phyloP scores from a whole-genome alignment of 92 coral and sea anemone species.

The Diadumene lineata region DNA sequence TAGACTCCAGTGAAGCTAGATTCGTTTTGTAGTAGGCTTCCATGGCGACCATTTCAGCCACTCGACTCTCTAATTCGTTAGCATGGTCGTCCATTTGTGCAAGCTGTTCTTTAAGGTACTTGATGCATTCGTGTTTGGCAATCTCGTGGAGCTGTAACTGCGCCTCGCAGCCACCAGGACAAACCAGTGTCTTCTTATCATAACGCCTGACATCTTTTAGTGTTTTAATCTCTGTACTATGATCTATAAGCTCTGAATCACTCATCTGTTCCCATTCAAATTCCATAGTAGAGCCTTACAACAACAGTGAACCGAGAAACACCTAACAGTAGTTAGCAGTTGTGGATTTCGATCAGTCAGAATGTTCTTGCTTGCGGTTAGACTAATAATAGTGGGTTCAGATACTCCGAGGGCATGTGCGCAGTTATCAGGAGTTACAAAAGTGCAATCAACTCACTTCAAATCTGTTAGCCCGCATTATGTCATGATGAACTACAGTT shows the following conservation, averaged over 20 bases:
- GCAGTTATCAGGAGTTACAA: neutral
- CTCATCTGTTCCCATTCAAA: constrained; percentile 38
- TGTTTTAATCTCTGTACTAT: constrained; percentile 21
- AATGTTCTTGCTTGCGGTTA: neutral
- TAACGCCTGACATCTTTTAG: constrained; percentile 85
- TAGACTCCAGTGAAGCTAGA: constrained; percentile 49
- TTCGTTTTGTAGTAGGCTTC: constrained; percentile 57
- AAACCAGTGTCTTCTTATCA: constrained; percentile 77
- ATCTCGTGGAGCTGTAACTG: constrained; percentile 64
- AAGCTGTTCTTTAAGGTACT: constrained; percentile 50
- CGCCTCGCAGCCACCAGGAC: constrained; percentile 81
- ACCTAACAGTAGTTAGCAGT: neutral
- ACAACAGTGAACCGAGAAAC: neutral
- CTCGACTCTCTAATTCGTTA: constrained; percentile 40
- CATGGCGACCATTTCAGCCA: constrained; percentile 54
- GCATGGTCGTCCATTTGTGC: constrained; percentile 42
- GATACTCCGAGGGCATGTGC: too few species aligned
- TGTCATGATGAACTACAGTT: neutral
- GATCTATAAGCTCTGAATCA: constrained; percentile 1
- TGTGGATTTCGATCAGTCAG: neutral
- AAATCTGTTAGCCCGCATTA: neutral
- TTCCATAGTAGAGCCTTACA: constrained; percentile 16
- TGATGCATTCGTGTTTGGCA: constrained; percentile 69
- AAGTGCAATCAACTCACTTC: neutral
- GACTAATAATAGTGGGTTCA: neutral